Base-by-base conservation (phyloP, 1,140 invertebrate genomes). In the Oedothorax gibbosus region DNA sequence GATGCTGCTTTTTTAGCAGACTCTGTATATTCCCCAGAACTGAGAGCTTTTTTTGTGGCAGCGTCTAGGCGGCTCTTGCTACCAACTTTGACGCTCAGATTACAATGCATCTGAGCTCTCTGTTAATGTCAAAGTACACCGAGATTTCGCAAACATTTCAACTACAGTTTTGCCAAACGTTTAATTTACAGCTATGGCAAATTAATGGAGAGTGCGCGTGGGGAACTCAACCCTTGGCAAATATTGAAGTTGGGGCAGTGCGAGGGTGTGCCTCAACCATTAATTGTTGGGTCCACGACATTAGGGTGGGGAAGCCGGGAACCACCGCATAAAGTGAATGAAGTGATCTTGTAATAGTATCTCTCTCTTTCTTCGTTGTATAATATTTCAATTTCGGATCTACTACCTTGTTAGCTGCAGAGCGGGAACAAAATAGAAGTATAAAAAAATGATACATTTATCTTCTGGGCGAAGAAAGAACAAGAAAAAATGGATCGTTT, bases 331-430 rank as follows among this genome's bases (percentile, higher is more conserved):
- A 82, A 73, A 82, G 66, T 72, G 69, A 82, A 82, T 82, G 69
- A 82, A 82, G 79, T 56, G 69, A 82, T 80, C 78, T 65, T 50
- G 53, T 80, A 80, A 80, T 60, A 73, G 69, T 73, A 82, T 73
- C 69, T 64, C 53, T 18, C 64, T 77, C 68, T 53, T 82, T 69
- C 35, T n/a, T n/a, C 50, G 35, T 15, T 49, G 79, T 73, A 82
- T 82, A 82, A 82, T 82, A 82, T 82, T 82, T 82, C 79, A 82
- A 82, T 82, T 82, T 82, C 69, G 51, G 57, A 73, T 82, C 50
- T 64, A 72, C 57, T 57, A 82, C 69, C 69, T 82, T 82, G 54
- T 82, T 82, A 82, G 57, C 54, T 72, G 21, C 51, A 79, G 68
- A 79, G 51, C 49, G 21, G 64, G 64, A 57, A 21, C 60, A 18